A percentile compares a stretch with the other conserved stretches of the same genome.
Evolutionary conservation across 2,113 vertebrate species (phyloP).

Genomic region (Aphyosemion australe): DNA sequence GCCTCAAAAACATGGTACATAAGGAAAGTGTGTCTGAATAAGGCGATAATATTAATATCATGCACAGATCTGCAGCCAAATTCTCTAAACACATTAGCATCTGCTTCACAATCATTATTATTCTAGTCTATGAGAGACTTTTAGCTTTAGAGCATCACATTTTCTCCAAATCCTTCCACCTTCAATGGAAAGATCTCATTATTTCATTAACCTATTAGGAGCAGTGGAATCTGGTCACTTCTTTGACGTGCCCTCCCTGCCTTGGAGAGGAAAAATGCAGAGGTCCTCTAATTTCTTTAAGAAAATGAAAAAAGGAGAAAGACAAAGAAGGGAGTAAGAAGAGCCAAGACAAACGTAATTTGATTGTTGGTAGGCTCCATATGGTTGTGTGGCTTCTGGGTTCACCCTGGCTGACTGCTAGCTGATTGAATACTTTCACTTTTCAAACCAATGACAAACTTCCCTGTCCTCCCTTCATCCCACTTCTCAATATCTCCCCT

Average conservation of each 20-base stretch:
- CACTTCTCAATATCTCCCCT: constrained; percentile 51
- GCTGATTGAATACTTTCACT: constrained; percentile 64
- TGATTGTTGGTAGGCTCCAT: constrained; percentile 74
- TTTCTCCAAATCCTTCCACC: constrained; percentile 17
- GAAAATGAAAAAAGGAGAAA: constrained; percentile 44
- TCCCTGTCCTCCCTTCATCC: constrained; percentile 70
- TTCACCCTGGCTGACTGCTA: constrained; percentile 61
- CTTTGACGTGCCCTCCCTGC: constrained; percentile 31
- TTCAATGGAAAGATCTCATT: constrained; percentile 71
- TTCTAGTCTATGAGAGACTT: not conserved
- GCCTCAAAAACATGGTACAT: no score
- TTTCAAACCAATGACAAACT: constrained; percentile 71
- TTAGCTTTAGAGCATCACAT: constrained; percentile 23
- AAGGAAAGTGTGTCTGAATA: no score
- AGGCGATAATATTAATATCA: no score
- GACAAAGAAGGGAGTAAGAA: constrained; percentile 17
- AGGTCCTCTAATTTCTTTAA: constrained; percentile 69
- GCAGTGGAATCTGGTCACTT: constrained; percentile 62
- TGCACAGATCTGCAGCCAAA: no score
- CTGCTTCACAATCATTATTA: no score
- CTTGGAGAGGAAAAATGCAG: constrained; percentile 44
- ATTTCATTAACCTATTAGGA: constrained; percentile 80
- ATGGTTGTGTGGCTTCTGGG: constrained; percentile 66
- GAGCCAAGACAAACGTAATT: constrained; percentile 68
- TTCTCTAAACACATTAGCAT: no score